Evolutionary conservation across 2,113 vertebrate species (phyloP), one percentile per base, ranked within the genome.

Genomic region (Bombycilla garrulus): DNA sequence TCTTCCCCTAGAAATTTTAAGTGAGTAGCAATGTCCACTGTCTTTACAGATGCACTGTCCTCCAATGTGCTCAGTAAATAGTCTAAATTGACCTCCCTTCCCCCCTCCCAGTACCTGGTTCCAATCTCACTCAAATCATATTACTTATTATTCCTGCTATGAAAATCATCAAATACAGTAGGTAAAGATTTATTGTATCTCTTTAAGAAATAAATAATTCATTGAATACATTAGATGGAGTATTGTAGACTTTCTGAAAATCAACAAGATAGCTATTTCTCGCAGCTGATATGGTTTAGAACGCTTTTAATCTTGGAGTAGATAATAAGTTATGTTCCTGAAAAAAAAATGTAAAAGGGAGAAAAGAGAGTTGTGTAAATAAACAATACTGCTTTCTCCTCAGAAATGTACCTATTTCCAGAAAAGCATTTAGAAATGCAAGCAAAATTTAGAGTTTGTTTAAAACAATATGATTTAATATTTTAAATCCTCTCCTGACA

Each of bases 201-300:
- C 94, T 97, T 97, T 97, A 91, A 96, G 96, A 97, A 97, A 97
- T 96, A 97, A 97, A 96, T 97, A 96, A 97, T 97, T 97, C 94
- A 95, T 96, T 97, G 91, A 96, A 94, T 97, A 94, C 57, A 97
- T 97, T 97, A 97, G 54, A 53, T 71, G 45, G 97, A 97, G 81
- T 87, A 97, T 94, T 97, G 57, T 96, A 95, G 94, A 97, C 81
- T 94, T 97, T 85, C 87, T 18, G 71, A 96, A 97, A 97, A 97
- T 97, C 95, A 97, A 82, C 76, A 95, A 78, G 93, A 94, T 80
- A 77, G 85, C 93, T 97, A 70, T 90, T 97, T 97, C 88, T 91
- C 1, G 10, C 79, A 84, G 65, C 36, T 96, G 91, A 90, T 93
- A 78, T 57, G 66, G 86, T 96, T 96, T 96, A 91, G 95, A 92